Evolutionary conservation across 2,113 vertebrate species (phyloP), one percentile per base, ranked within the genome.

Genomic region (Coryphaenoides rupestris): DNA sequence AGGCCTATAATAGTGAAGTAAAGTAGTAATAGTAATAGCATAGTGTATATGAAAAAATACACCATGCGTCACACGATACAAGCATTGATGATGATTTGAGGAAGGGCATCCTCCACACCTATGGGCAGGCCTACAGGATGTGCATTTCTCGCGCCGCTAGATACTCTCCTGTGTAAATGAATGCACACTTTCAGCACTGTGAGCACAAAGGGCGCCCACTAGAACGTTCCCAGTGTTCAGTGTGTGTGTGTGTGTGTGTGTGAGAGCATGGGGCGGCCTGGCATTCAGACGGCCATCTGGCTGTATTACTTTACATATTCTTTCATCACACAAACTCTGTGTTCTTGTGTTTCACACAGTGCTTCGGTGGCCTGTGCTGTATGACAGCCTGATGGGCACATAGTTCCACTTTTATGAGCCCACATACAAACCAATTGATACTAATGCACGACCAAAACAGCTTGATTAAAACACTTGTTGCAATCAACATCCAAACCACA

Each of bases 291-390:
- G 84, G 82, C 89, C 89, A 90, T 91, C 89, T 92, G 90, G 84
- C 86, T 87, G 88, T 86, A 88, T 90, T 90, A 88, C 87, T 91
- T 92, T 90, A 90, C 90, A 92, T 90, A 88, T 87, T 89, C 85
- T 89, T 90, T 89, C 85, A 83, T 73, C 77, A 83, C 83, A 81
- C 85, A 69, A 87, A 84, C 75, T 60, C 60, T 59, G 70, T 76
- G 70, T 87, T 89, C 87, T 90, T 82, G 86, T 83, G 73, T 89
- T 90, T 87, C 86, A 81, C 75, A 74, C 60, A 61, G 65, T 68
- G 73, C 80, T 84, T 76, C 66, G 74, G 70, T 60, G 52, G 80
- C 68, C 76, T 72, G 68, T 40, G 81, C 85, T 78, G 76, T 72
- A 68, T 54, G 62, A 84, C 72, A 78, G 78, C 65, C 49, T 56